Base-by-base conservation (phyloP, 2,888 invertebrate genomes). In the Brachyptera risi region DNA sequence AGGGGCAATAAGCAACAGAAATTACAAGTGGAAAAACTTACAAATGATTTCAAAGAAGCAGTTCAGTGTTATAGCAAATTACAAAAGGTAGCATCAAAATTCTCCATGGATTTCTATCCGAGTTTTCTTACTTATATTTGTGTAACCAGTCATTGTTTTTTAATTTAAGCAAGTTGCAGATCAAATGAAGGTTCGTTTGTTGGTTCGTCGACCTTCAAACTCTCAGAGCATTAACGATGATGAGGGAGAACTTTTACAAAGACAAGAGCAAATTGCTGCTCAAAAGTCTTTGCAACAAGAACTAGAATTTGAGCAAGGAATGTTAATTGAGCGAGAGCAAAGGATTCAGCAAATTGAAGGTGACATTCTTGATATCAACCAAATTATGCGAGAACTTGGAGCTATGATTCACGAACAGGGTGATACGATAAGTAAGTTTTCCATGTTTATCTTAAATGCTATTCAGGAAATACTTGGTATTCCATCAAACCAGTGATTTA, bases 11-110 rank as follows among this genome's bases (percentile, higher is more conserved):
- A 88, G 68, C 86, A 88, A 62, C 89, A 90, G 73, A 90, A 88
- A 71, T 76, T 95, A 65, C 92, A 93, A 74, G 83, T 91, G 59
- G 92, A 92, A 68, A 84, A 91, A 69, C 80, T 95, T 13, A 90
- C 88, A 11, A 87, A 86, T 68, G 90, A 90, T 69, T 95, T 94
- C 73, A 83, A 84, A 66, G 89, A 88, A 66, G 85, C 91, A 1
- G 80, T 93, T 17, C 84, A 85, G 65, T 84, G 85, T 71, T 93
- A 92, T 73, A 85, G 89, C 50, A 76, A 81, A 19, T 81, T 90
- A 69, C 95, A 95, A 74, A 89, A 90, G 83, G 90, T 90, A 75
- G 26, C 5, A 24, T n/a, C n/a, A n/a, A n/a, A n/a, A n/a, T n/a
- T n/a, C n/a, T n/a, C n/a, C n/a, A n/a, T n/a, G n/a, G n/a, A n/a